Evolutionary conservation across 2,888 invertebrate species (phyloP).

Genomic region (Xiphydria camelus): DNA sequence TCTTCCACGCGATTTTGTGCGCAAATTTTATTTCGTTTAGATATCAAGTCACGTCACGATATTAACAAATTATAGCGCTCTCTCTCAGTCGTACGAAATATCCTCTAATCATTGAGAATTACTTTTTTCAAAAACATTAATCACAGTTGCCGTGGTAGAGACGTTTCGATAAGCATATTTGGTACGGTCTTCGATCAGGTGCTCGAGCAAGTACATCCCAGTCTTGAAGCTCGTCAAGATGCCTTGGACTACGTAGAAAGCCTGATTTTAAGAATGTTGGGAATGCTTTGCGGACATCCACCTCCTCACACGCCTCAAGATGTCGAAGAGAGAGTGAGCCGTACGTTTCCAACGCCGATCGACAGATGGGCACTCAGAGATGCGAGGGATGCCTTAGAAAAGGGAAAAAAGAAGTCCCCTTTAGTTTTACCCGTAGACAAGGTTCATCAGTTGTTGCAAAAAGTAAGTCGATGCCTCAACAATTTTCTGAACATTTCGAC

Average conservation of each 20-base stretch:
- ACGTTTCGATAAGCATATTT: neutral
- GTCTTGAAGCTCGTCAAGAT: conserved; percentile 81
- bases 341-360: conserved; percentile 93
- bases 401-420: conserved; percentile 74
- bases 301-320: conserved; percentile 81
- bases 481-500: conserved; percentile 3
- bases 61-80: too few relatives aligned
- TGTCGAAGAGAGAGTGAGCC: conserved; percentile 89
- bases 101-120: too few relatives aligned
- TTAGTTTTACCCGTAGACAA: conserved; percentile 84
- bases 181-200: conserved; percentile 64
- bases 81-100: too few relatives aligned
- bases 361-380: conserved; percentile 92
- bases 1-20: too few relatives aligned
- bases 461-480: conserved; percentile 63
- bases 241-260: conserved; percentile 92
- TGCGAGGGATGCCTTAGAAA: conserved; percentile 81
- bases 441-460: conserved; percentile 84
- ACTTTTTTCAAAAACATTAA: too few relatives aligned
- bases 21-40: too few relatives aligned
- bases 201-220: conserved; percentile 88
- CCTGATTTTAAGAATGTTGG: conserved; percentile 83
- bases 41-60: too few relatives aligned
- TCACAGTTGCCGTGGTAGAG: too few relatives aligned
- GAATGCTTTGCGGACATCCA: conserved; percentile 84